These are phyloP conservation scores for Carapus acus DNA, from an alignment of 2,797 vertebrate species.

Conservation along the genomic window DNA sequence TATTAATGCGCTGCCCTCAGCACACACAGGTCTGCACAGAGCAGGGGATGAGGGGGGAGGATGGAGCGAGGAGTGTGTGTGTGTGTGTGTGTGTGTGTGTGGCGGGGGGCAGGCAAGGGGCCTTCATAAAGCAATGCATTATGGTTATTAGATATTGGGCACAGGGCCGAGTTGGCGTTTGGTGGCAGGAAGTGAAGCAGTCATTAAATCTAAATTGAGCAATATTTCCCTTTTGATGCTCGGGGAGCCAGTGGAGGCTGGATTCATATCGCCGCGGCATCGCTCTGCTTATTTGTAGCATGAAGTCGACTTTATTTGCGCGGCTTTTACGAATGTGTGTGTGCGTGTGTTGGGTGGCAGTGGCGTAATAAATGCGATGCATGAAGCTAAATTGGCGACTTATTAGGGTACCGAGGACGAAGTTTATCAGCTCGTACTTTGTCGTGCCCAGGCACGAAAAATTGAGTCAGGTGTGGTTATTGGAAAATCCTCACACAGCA, in stretches of 20 bases:
- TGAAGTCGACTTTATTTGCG: conserved; percentile 62
- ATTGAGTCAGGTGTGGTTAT: not conserved
- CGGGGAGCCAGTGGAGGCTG: conserved; percentile 54
- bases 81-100: too few relatives aligned
- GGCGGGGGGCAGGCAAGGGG: too few relatives aligned
- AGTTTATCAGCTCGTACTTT: conserved; percentile 44
- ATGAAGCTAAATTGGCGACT: conserved; percentile 55
- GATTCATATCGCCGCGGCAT: conserved; percentile 60
- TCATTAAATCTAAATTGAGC: conserved; percentile 78
- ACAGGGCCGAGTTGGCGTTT: conserved; percentile 55
- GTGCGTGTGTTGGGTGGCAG: conserved; percentile 40
- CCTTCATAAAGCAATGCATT: conserved; percentile 71
- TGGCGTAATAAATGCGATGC: conserved; percentile 55
- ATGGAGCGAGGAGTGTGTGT: too few relatives aligned
- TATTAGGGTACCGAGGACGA: conserved; percentile 53
- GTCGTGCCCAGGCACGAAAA: conserved; percentile 40
- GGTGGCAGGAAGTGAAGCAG: conserved; percentile 61
- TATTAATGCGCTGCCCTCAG: conserved; percentile 46
- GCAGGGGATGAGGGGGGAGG: too few relatives aligned
- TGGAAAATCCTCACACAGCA: not conserved
- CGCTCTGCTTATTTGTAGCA: conserved; percentile 65
- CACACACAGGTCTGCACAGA: conserved; percentile 43
- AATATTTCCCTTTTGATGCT: conserved; percentile 71
- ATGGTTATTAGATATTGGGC: conserved; percentile 70
- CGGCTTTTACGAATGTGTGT: conserved; percentile 42